A percentile compares a stretch with the other conserved stretches of the same genome.
Evolutionary conservation across 1,140 invertebrate species (phyloP).

Genomic region (Leptinotarsa undecemlineata): DNA sequence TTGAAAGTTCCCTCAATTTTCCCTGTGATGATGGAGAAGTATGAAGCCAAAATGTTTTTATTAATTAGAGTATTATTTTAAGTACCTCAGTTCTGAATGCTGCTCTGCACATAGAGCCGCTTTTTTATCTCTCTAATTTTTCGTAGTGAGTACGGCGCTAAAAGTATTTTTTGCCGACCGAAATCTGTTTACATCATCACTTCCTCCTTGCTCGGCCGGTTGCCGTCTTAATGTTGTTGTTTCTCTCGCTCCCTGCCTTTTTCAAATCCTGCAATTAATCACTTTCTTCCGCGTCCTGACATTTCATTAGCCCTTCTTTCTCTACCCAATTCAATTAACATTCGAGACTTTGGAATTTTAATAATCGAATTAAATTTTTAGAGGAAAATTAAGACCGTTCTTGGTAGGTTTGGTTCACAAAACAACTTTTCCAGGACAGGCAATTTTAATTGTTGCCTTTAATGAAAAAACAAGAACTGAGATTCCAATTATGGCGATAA

Average conservation of each 20-base stretch:
- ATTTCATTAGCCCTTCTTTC: slow-evolving; percentile 54
- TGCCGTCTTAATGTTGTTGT: slow-evolving; percentile 7
- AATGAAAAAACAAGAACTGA: not conserved
- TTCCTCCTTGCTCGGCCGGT: not conserved
- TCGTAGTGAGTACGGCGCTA: no score
- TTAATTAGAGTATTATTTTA: no score
- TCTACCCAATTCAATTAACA: slow-evolving; percentile 53
- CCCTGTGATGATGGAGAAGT: no score
- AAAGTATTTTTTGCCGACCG: not conserved
- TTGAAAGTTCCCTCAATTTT: no score
- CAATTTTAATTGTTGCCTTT: not conserved
- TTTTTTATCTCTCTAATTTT: no score
- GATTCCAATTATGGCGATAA: not conserved
- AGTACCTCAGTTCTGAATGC: no score
- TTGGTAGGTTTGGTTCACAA: slow-evolving; percentile 41
- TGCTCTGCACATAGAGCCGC: no score
- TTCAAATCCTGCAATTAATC: slow-evolving; percentile 50
- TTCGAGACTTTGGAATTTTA: slow-evolving; percentile 53
- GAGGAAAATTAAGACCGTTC: slow-evolving; percentile 48
- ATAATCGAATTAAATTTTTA: slow-evolving; percentile 53
- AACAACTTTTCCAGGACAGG: slow-evolving; percentile 27
- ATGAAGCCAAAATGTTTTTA: no score
- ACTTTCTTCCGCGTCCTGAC: slow-evolving; percentile 52
- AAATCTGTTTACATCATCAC: slow-evolving; percentile 8
- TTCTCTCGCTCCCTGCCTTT: not conserved